Conservation (phyloP, 1,140 invertebrate species). For the Penaeus japonicus region DNA sequence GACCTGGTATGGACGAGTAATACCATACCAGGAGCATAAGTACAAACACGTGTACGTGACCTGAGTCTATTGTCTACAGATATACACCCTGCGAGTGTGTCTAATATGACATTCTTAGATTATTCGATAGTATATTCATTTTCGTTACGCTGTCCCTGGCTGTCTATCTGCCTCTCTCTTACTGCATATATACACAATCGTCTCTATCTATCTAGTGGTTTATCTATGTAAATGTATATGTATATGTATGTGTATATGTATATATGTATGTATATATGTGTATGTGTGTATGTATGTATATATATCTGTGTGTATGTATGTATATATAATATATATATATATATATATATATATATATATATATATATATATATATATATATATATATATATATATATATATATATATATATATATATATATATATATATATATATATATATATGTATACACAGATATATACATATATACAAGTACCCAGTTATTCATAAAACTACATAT, state of each 20-base stretch:
- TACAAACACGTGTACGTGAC: too few relatives aligned
- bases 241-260: neutral
- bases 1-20: too few relatives aligned
- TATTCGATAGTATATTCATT: too few relatives aligned
- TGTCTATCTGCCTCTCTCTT: too few relatives aligned
- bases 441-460: neutral
- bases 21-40: too few relatives aligned
- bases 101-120: too few relatives aligned
- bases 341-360: neutral
- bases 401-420: neutral
- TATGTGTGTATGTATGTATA: neutral
- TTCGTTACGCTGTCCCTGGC: too few relatives aligned
- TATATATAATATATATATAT: neutral
- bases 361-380: neutral
- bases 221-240: neutral
- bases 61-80: too few relatives aligned
- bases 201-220: too few relatives aligned
- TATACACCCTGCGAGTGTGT: too few relatives aligned
- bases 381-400: neutral
- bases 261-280: neutral
- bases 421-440: neutral
- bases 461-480: neutral
- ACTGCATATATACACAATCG: too few relatives aligned
- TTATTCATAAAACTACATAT: neutral
- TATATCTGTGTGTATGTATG: slow-evolving; percentile 10